Conservation (phyloP, 2,888 invertebrate genomes). For the Acronicta alni region DNA sequence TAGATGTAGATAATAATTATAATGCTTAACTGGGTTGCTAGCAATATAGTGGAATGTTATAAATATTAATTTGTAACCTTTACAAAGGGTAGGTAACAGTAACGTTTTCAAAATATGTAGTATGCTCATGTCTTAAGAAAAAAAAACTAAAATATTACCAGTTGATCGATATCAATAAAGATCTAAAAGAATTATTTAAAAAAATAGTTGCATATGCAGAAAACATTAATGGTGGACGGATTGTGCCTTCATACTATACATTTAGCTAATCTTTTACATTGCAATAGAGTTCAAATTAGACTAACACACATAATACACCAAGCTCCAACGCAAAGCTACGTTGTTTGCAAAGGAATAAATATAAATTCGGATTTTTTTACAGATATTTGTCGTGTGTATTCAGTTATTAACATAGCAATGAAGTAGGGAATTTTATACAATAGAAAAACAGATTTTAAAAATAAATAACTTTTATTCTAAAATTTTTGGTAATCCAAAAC, state of each 20-base stretch:
- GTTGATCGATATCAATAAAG: slow-evolving; percentile 35
- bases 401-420: background rate
- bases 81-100: too few relatives aligned
- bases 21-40: too few relatives aligned
- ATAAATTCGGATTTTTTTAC: slow-evolving; percentile 59
- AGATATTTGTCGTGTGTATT: slow-evolving; percentile 50
- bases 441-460: background rate
- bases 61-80: too few relatives aligned
- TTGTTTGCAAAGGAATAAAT: slow-evolving; percentile 52
- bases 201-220: slow-evolving; percentile 54
- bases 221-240: slow-evolving; percentile 78
- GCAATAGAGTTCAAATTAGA: slow-evolving; percentile 45
- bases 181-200: slow-evolving; percentile 18
- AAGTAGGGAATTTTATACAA: slow-evolving; percentile 10
- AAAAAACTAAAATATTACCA: background rate
- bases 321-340: slow-evolving; percentile 47
- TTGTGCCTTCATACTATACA: slow-evolving; percentile 68
- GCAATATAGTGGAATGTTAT: too few relatives aligned
- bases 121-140: too few relatives aligned
- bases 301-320: slow-evolving; percentile 45
- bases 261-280: slow-evolving; percentile 51
- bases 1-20: too few relatives aligned
- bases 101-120: too few relatives aligned
- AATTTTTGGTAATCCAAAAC: too few relatives aligned
- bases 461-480: too few relatives aligned